phyloP scores from a whole-genome alignment of 2,888 invertebrate species.

The Eupsilia transversa region DNA sequence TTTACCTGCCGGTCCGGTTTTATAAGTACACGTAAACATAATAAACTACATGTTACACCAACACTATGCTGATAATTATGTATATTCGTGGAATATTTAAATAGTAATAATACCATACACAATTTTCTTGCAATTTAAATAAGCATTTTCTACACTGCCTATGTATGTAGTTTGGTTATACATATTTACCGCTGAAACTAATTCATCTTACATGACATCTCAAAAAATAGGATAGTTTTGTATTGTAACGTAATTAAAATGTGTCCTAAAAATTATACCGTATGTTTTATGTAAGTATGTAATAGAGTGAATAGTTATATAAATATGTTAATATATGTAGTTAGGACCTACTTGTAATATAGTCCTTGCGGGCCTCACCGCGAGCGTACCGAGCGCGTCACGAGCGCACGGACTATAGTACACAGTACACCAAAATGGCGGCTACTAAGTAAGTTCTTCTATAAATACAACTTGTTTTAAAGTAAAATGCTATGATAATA shows the following conservation, averaged over 20 bases:
- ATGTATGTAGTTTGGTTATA: background rate
- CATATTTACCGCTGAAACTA: background rate
- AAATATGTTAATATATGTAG: conserved; percentile 28
- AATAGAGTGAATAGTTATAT: conserved; percentile 4
- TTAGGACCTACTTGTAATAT: conserved; percentile 27
- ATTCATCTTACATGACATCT: conserved; percentile 24
- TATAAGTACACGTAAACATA: conserved; percentile 16
- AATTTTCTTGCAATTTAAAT: background rate
- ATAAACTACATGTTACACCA: conserved; percentile 10
- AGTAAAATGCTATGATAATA: conserved; percentile 9
- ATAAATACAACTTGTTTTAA: conserved; percentile 20
- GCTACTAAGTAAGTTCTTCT: conserved; percentile 36
- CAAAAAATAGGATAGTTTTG: conserved; percentile 4
- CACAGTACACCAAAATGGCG: conserved; percentile 33
- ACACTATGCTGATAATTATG: conserved; percentile 1
- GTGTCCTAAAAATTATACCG: background rate
- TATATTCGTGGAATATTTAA: conserved; percentile 5
- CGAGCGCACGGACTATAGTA: conserved; percentile 1
- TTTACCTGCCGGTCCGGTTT: conserved; percentile 17
- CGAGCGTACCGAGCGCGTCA: no score
- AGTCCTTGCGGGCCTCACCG: no score
- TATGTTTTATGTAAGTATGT: background rate
- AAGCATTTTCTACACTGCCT: background rate
- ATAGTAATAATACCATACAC: background rate
- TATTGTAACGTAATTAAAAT: conserved; percentile 2